phyloP scores from a whole-genome alignment of 2,888 invertebrate genomes.

The Polydrusus tereticollis region DNA sequence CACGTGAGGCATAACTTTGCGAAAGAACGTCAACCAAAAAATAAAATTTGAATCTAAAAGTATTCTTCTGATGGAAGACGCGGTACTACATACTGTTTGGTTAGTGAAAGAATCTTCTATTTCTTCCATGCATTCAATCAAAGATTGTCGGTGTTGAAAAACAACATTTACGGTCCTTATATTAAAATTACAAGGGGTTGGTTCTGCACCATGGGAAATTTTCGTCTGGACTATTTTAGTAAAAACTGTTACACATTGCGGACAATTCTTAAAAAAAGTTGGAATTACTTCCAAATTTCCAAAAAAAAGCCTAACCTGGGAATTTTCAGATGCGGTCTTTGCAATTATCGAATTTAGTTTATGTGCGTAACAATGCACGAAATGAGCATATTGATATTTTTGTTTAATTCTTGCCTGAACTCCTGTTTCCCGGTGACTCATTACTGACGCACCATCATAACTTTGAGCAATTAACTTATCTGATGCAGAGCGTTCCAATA shows the following conservation, averaged over 20 bases:
- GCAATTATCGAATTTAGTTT: conserved; percentile 52
- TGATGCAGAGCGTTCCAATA: conserved; percentile 33
- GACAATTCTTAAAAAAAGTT: conserved; percentile 50
- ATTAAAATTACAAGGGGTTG: conserved; percentile 35
- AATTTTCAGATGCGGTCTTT: conserved; percentile 45
- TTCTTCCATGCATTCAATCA: conserved; percentile 51
- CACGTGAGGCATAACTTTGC: conserved; percentile 54
- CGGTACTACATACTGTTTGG: conserved; percentile 46
- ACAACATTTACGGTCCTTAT: conserved; percentile 30
- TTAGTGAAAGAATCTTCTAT: conserved; percentile 41
- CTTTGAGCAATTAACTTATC: conserved; percentile 50
- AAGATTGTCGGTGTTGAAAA: conserved; percentile 48
- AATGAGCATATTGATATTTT: conserved; percentile 47
- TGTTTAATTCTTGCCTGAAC: conserved; percentile 48
- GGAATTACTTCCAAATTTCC: conserved; percentile 47
- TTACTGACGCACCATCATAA: conserved; percentile 51
- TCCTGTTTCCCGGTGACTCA: conserved; percentile 45
- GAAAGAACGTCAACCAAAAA: conserved; percentile 56
- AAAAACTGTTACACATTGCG: conserved; percentile 52
- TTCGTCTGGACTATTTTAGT: conserved; percentile 45
- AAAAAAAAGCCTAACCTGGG: conserved; percentile 50
- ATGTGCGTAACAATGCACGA: conserved; percentile 51
- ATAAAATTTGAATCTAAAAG: conserved; percentile 49
- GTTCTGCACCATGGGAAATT: conserved; percentile 13
- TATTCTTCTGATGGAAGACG: conserved; percentile 31